Base-by-base conservation (phyloP, 2,888 invertebrate species). In the Leptura quadrifasciata region DNA sequence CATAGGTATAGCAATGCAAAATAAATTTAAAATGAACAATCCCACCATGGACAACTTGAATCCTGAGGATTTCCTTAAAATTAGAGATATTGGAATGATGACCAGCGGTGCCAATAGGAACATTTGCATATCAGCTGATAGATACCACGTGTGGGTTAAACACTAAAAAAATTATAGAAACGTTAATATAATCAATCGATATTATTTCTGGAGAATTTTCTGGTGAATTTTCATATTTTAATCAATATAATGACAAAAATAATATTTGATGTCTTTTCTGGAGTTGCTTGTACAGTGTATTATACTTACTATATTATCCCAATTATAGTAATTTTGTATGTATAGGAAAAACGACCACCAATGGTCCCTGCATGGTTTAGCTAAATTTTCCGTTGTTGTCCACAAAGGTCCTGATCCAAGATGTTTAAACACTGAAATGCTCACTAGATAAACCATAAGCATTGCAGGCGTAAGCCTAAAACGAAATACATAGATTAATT, bases 341-440 rank as follows among this genome's bases (percentile, higher is more conserved):
- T 89, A 90, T 0, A 89, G 80, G 18, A 89, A 78, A 75, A 82
- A 85, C 3, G 85, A 63, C 90, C 89, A 90, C 89, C 89, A 89
- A 60, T 85, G 80, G 1, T 83, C 74, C 18, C 18, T 69, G 54
- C 74, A 74, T 15, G 35, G 17, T n/a, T 47, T 17, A 18, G 55
- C 18, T 18, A 54, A 15, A 20, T n/a, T 12, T 1, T 83, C 2
- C 17, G 24, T 9, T 4, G 12, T 8, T 1, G 15, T 70, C 90
- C 68, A 77, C 10, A 69, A 10, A 35, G 77, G 77, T 20, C 77
- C 77, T 35, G 39, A 64, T 52, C 80, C 81, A 15, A 76, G 52
- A 55, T 77, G 69, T 21, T 73, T 61, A 20, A 70, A 72, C 15
- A 81, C 27, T n/a, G 74, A 80, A 12, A 79, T 70, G n/a, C 35